Base-by-base conservation (phyloP, 2,113 vertebrate genomes). In the Dicrurus megarhynchus region DNA sequence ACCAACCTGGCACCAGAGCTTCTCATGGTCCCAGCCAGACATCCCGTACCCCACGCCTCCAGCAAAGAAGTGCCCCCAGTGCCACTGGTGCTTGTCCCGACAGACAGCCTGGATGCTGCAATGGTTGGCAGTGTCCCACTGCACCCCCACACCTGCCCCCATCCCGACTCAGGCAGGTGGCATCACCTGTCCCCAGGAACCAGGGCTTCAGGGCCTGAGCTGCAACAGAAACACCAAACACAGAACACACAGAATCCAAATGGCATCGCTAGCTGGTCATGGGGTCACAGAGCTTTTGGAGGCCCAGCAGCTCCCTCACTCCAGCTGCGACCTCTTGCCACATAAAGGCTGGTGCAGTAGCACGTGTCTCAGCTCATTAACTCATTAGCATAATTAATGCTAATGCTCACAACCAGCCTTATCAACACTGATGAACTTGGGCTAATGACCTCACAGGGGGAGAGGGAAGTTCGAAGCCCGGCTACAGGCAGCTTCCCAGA, bases 221-320 rank as follows among this genome's bases (percentile, higher is more conserved):
- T 52, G 33, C 3, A 18, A 13, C 1, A 32, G 18, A 55, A 65
- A 52, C 16, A 16, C 13, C 23, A 5, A 61, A 65, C 3, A 28
- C 19, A 59, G 32, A 49, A 39, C 5, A 56, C 6, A 28, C 1
- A 2, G 32, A 57, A 50, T 7, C 52, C 33, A 33, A 42, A 59
- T 0, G 16, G 49, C 52, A 63, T 4, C 2, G 0, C 17, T 6
- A 53, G 22, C 49, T 53, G 30, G 2, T 27, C 28, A 2, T 0
- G 1, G 23, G 49, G 13, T 28, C 35, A 2, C 9, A 13, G 50
- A 49, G 23, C 52, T 65, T n/a, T 39, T 5, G 3, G 44, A 79
- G 18, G 26, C 23, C 47, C 47, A 78, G 39, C 42, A 70, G 14
- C 27, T 35, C 56, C 30, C 44, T 28, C 9, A 17, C 74, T 27